Percentiles rank a stretch among this genome's conserved stretches.
Conservation (phyloP, 1,140 invertebrate genomes). For the Drosophila watanabei region DNA sequence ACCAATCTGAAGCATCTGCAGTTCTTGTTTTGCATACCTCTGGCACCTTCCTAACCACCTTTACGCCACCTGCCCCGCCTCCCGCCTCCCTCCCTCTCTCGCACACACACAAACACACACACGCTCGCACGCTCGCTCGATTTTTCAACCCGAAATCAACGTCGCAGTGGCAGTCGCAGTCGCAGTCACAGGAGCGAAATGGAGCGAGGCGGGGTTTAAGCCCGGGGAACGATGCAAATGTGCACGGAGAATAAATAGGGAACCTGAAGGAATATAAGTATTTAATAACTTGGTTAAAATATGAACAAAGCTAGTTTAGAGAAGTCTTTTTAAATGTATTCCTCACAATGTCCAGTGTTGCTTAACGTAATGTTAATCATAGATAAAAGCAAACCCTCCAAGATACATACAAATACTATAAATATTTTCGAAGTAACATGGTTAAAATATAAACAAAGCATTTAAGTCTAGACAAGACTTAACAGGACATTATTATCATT, state of each 20-base stretch:
- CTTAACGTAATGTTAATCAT: background rate
- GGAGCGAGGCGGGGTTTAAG: background rate
- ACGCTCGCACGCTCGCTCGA: slow-evolving; percentile 17
- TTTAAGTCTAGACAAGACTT: background rate
- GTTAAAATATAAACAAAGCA: too few species aligned
- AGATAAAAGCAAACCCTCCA: background rate
- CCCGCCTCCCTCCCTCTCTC: background rate
- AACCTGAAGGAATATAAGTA: too few species aligned
- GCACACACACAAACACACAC: background rate
- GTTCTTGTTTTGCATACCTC: slow-evolving; percentile 79
- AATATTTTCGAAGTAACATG: too few species aligned
- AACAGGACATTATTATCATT: too few species aligned
- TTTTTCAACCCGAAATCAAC: slow-evolving; percentile 57
- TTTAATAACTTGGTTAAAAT: too few species aligned
- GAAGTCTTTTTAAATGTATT: background rate
- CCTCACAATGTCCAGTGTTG: background rate
- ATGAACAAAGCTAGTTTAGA: too few species aligned
- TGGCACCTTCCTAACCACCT: slow-evolving; percentile 44
- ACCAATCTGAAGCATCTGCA: slow-evolving; percentile 83
- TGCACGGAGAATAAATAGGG: background rate
- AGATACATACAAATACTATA: background rate
- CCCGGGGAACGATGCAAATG: slow-evolving; percentile 3
- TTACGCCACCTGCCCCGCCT: background rate
- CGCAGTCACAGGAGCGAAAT: slow-evolving; percentile 37
- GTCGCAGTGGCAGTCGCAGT: slow-evolving; percentile 31